Conservation (phyloP, 2,797 vertebrate species). For the Gallinago stenura region DNA sequence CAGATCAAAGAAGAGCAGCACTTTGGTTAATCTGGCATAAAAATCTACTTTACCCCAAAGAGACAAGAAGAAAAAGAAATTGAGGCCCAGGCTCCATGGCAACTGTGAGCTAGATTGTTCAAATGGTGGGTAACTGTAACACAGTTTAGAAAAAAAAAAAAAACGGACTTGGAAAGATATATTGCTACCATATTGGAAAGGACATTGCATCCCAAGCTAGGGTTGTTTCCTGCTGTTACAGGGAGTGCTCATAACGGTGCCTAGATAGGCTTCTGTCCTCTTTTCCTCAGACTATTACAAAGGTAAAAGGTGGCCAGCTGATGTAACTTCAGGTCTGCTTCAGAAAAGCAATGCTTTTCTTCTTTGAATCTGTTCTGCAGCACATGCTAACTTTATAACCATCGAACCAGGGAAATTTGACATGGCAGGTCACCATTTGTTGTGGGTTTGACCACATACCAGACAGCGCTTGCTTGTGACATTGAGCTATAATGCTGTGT, state of each 20-base stretch:
- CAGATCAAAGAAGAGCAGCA: conserved; percentile 50
- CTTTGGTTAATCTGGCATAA: conserved; percentile 18
- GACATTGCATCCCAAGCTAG: not conserved
- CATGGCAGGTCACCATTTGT: not conserved
- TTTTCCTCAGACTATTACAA: not conserved
- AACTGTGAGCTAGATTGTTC: not conserved
- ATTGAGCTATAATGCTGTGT: not conserved
- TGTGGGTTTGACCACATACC: not conserved
- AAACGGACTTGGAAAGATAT: not conserved
- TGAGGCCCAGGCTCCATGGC: not conserved
- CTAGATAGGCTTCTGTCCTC: not conserved
- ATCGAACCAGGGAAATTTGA: not conserved
- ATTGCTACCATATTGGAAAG: not conserved
- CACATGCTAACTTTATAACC: not conserved
- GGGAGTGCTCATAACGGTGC: not conserved
- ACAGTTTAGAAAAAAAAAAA: not conserved
- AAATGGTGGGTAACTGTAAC: not conserved
- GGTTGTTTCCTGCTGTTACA: not conserved
- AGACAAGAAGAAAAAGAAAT: conserved; percentile 6
- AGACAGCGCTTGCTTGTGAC: not conserved
- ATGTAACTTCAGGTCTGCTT: not conserved
- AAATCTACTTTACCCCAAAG: conserved; percentile 3
- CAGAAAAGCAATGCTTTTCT: not conserved
- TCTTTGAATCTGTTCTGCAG: not conserved
- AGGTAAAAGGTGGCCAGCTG: not conserved